Base-by-base conservation (phyloP, 2,888 invertebrate species). In the Cephonodes hylas region DNA sequence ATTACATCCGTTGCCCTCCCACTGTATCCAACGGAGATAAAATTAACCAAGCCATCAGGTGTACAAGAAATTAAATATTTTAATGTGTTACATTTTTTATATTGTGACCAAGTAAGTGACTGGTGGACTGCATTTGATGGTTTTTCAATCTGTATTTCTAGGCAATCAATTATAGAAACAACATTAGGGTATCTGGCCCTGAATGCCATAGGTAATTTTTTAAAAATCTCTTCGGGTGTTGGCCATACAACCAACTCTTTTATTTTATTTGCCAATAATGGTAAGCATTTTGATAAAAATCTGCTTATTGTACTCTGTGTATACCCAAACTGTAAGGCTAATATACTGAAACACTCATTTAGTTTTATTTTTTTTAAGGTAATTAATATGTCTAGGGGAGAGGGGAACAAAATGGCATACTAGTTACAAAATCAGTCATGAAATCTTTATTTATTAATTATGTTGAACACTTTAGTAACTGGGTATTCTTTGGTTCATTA, bases 1-100 rank as follows among this genome's bases (percentile, higher is more conserved):
- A 18, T 15, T 15, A 2, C 15, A 15, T 42, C 42, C 5, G 42
- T 6, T n/a, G 6, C 18, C n/a, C 18, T 15, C 2, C 18, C 42
- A 4, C 42, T 18, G 18, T 6, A 42, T 15, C 42, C 42, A 1
- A 18, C 18, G 5, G 42, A 42, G 3, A 42, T 42, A 15, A 15
- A 42, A 42, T 42, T 42, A 4, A 42, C 3, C 3, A 42, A 15
- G 7, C 42, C 42, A 42, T 42, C 42, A 3, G 42, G 42, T 15
- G 42, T 15, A 42, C 18, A 42, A 1, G 42, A 42, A 2, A 42
- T 15, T 15, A 42, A 42, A 42, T 42, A 42, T 18, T 42, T 42
- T 42, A 42, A 42, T 6, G 42, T 42, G 7, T 42, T 42, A 42
- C 42, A 42, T 15, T 42, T 42, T 42, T 42, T 67, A 18, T 42